These are phyloP conservation scores for Abrostola tripartita DNA, from an alignment of 2,888 invertebrate genomes.

Conservation along the genomic window DNA sequence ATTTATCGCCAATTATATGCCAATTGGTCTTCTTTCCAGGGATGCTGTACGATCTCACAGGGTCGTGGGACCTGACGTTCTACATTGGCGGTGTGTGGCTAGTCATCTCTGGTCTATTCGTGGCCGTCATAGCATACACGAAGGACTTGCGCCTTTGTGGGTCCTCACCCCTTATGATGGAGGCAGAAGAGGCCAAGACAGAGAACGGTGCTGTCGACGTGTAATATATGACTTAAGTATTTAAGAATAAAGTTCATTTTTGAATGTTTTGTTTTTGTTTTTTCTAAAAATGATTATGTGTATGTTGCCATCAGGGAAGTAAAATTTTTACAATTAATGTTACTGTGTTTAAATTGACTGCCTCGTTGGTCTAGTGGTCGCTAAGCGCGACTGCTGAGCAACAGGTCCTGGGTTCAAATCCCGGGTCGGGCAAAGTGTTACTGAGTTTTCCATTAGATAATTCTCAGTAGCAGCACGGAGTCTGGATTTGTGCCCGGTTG, in stretches of 20 bases:
- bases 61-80: conserved; percentile 80
- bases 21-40: conserved; percentile 66
- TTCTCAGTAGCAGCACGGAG: too few relatives aligned
- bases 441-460: too few relatives aligned
- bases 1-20: too few relatives aligned
- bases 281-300: too few relatives aligned
- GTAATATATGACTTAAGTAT: conserved; percentile 28
- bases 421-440: too few relatives aligned
- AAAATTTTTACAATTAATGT: too few relatives aligned
- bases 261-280: conserved; percentile 16
- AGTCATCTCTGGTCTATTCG: conserved; percentile 73
- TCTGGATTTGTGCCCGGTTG: too few relatives aligned
- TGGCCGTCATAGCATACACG: conserved; percentile 78
- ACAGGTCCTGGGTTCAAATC: too few relatives aligned
- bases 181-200: conserved; percentile 61
- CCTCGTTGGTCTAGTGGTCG: too few relatives aligned
- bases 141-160: conserved; percentile 76
- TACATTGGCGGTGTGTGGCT: conserved; percentile 80
- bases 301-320: too few relatives aligned
- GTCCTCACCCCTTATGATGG: conserved; percentile 71
- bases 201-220: conserved; percentile 39
- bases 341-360: too few relatives aligned
- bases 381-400: too few relatives aligned
- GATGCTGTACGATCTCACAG: conserved; percentile 75
- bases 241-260: conserved; percentile 38